Percentiles rank a stretch among this genome's conserved stretches.
Evolutionary conservation across 2,888 invertebrate genomes (phyloP).

Genomic region (Hydraecia micacea): DNA sequence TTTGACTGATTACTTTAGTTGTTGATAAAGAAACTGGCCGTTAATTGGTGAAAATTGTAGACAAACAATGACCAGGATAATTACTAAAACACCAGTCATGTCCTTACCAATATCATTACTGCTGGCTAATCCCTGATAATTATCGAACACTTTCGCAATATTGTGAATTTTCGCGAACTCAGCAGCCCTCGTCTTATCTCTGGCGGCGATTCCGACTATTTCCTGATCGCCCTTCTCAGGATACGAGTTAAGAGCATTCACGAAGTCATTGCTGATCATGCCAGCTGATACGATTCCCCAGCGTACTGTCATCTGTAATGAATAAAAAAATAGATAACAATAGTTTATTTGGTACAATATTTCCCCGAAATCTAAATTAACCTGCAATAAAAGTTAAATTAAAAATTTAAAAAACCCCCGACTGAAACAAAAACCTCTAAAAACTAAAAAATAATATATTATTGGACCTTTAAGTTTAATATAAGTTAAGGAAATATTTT

Average conservation of each 20-base stretch:
- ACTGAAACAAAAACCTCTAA: too few relatives aligned
- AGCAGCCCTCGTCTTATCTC: slow-evolving; percentile 92
- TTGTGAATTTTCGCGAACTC: slow-evolving; percentile 93
- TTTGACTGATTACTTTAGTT: too few relatives aligned
- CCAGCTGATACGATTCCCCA: slow-evolving; percentile 97
- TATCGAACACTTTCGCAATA: slow-evolving; percentile 92
- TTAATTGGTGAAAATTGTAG: background rate
- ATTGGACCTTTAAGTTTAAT: too few relatives aligned
- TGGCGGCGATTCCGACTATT: slow-evolving; percentile 94
- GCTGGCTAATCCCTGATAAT: slow-evolving; percentile 93
- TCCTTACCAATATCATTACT: slow-evolving; percentile 93
- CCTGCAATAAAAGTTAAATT: background rate
- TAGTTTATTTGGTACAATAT: background rate
- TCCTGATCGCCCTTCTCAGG: slow-evolving; percentile 92
- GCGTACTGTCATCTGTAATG: slow-evolving; percentile 88
- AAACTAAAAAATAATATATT: too few relatives aligned
- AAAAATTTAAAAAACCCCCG: too few relatives aligned
- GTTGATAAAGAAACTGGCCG: too few relatives aligned
- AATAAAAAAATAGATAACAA: background rate
- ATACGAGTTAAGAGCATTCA: slow-evolving; percentile 92
- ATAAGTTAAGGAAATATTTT: too few relatives aligned
- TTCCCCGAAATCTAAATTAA: background rate
- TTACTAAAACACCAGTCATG: slow-evolving; percentile 6
- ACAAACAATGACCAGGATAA: slow-evolving; percentile 9
- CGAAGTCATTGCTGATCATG: slow-evolving; percentile 96